Evolutionary conservation across 1,140 invertebrate species (phyloP).

Genomic region (Penaeus chinensis): DNA sequence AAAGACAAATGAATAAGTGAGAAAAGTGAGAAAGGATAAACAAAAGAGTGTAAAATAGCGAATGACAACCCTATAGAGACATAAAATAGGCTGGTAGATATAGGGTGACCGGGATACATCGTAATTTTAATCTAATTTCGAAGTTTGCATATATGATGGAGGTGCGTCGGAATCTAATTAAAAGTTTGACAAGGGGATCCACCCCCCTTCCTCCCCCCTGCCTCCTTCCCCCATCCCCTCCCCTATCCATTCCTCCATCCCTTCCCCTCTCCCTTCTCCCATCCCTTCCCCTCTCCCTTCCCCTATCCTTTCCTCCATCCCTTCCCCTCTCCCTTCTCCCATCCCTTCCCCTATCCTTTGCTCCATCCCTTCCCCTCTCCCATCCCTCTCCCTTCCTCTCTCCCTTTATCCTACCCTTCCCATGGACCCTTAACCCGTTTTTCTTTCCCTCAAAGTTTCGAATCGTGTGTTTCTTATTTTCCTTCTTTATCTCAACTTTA

Average conservation of each 20-base stretch:
- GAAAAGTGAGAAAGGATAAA: background rate
- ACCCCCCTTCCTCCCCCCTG: background rate
- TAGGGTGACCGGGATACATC: constrained; percentile 33
- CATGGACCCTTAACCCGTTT: background rate
- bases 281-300: too few species aligned
- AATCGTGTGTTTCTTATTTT: too few species aligned
- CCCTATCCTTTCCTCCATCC: too few species aligned
- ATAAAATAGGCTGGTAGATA: constrained; percentile 25
- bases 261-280: background rate
- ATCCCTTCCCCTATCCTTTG: too few species aligned
- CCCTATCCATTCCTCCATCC: background rate
- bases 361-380: background rate
- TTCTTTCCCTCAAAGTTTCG: background rate
- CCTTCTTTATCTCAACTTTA: too few species aligned
- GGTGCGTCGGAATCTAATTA: constrained; percentile 58
- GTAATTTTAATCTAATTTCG: constrained; percentile 60
- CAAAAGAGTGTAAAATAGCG: background rate
- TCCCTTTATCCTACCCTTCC: constrained; percentile 12
- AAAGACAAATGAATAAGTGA: too few species aligned
- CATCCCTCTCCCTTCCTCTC: background rate
- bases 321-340: too few species aligned
- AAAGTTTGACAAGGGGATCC: constrained; percentile 39
- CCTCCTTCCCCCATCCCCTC: constrained; percentile 24
- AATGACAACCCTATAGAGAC: constrained; percentile 1
- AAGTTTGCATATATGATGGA: constrained; percentile 60